These are phyloP conservation scores for Silurus meridionalis DNA, from an alignment of 2,113 vertebrate genomes.

Conservation along the genomic window DNA sequence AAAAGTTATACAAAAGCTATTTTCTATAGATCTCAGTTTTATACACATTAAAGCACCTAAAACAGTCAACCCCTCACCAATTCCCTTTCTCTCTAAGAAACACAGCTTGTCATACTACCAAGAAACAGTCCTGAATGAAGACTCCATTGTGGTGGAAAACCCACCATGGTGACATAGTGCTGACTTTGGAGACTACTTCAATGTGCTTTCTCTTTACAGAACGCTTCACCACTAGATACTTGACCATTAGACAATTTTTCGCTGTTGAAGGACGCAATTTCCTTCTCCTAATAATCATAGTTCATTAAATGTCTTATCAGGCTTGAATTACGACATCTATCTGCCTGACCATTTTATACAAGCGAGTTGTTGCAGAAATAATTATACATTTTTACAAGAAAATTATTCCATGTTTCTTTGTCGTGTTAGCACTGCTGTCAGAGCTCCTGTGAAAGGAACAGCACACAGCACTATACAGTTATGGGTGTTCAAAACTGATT, in stretches of 20 bases:
- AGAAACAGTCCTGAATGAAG: not conserved
- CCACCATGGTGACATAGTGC: not conserved
- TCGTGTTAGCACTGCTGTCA: not conserved
- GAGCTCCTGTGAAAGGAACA: not conserved
- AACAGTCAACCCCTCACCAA: too few species aligned
- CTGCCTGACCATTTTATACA: too few species aligned
- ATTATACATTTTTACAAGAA: not conserved
- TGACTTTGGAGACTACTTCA: too few species aligned
- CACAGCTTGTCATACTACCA: not conserved
- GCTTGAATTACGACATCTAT: too few species aligned
- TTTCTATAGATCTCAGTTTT: not conserved
- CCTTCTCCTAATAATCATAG: too few species aligned
- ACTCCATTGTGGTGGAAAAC: not conserved
- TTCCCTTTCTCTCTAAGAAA: not conserved
- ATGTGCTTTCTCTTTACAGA: too few species aligned
- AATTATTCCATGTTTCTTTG: not conserved
- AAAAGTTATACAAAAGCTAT: not conserved
- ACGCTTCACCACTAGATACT: too few species aligned
- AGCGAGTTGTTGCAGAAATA: too few species aligned
- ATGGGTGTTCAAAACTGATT: not conserved
- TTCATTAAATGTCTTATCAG: too few species aligned
- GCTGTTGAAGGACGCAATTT: not conserved
- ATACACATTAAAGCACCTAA: too few species aligned
- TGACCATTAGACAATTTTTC: not conserved
- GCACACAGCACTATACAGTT: too few species aligned